Evolutionary conservation across 37 sponge, comb jelly and placozoan species (phyloP), one percentile per base, ranked within the genome.

Genomic region (Hormiphora californensis): DNA sequence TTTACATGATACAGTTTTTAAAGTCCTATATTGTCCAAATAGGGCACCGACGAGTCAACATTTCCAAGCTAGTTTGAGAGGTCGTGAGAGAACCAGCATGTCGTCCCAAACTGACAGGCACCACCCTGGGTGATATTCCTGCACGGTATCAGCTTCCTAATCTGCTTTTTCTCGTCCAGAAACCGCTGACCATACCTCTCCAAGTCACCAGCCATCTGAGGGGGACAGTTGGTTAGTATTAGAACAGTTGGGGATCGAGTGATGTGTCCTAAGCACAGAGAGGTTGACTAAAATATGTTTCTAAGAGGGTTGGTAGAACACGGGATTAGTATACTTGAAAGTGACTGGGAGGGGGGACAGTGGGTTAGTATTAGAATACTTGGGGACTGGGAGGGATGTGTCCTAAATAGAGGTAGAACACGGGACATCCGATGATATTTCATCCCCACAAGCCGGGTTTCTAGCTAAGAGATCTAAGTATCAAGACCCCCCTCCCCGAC

Each of bases 51-150:
- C n/a, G n/a, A n/a, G n/a, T n/a, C n/a, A n/a, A n/a, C n/a, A n/a
- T n/a, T n/a, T n/a, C n/a, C n/a, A n/a, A n/a, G n/a, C n/a, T n/a
- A n/a, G n/a, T 57, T 57, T 35, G 9, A 65, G 38, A 65, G 34
- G 19, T 65, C 8, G 17, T 65, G 67, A 38, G 11, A 36, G 67
- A 65, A 65, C 67, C 67, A 65, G 67, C 67, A 65, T 5, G 67
- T 65, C 17, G 31, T 39, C 32, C 67, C 67, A 19, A 65, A 65
- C 17, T 65, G 67, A 65, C 67, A 65, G 8, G 9, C 34, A 15
- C 67, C 67, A 7, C 19, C 35, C 67, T 65, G 67, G 17, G 38
- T 65, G 11, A 65, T 35, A 38, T 65, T 65, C 37, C 67, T 27
- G 67, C 67, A 65, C 8, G 67, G 67, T 4, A 65, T 65, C 67